Conservation (phyloP, 1,140 invertebrate species). For the Scylla paramamosain region DNA sequence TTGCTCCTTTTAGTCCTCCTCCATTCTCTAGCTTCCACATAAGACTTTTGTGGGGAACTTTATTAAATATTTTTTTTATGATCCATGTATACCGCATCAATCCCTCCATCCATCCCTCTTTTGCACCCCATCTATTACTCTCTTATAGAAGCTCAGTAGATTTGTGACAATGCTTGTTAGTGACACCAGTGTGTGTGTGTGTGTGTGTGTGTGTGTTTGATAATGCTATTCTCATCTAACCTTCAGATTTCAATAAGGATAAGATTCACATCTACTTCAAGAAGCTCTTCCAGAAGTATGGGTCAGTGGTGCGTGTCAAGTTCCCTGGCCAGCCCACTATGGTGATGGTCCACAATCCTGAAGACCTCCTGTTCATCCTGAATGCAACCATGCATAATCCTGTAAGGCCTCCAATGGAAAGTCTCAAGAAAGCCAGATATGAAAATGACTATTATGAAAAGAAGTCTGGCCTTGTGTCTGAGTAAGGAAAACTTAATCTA, state of each 20-base stretch:
- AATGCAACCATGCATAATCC: constrained; percentile 62
- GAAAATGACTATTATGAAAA: constrained; percentile 68
- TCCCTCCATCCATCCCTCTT: too few species aligned
- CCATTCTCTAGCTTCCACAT: too few species aligned
- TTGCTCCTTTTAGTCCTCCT: too few species aligned
- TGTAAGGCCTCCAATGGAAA: constrained; percentile 31
- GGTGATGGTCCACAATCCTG: constrained; percentile 48
- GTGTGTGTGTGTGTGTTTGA: too few species aligned
- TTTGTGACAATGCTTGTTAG: too few species aligned
- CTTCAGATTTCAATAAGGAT: constrained; percentile 53
- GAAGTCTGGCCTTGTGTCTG: constrained; percentile 66
- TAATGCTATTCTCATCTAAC: not conserved
- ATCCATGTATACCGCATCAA: too few species aligned
- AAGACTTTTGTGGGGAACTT: too few species aligned
- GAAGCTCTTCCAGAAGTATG: constrained; percentile 63
- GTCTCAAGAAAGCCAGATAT: constrained; percentile 52
- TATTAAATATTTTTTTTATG: too few species aligned
- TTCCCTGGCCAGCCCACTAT: constrained; percentile 49
- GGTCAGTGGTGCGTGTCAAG: constrained; percentile 61
- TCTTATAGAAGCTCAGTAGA: too few species aligned
- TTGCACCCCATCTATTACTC: too few species aligned
- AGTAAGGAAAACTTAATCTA: constrained; percentile 60
- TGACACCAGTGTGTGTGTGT: too few species aligned
- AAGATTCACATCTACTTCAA: constrained; percentile 38
- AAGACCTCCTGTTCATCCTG: constrained; percentile 58